These are phyloP conservation scores for Catocala nupta DNA, from an alignment of 2,888 invertebrate species.

Conservation along the genomic window DNA sequence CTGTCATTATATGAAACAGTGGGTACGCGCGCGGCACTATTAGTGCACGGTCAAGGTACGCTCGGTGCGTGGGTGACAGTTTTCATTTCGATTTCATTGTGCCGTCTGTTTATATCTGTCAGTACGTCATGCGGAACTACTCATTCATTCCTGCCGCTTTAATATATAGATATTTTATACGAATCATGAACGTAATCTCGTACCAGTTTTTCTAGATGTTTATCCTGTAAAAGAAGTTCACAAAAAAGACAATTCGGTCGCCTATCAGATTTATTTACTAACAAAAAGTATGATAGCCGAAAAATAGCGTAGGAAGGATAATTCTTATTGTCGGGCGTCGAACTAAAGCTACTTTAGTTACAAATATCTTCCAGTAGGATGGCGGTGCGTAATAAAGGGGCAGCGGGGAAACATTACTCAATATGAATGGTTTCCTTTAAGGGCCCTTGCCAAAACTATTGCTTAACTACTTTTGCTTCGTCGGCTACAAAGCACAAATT, in stretches of 20 bases:
- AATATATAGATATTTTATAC: not conserved
- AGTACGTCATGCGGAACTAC: constrained; percentile 6
- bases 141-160: not conserved
- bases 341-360: constrained; percentile 64
- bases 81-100: constrained; percentile 42
- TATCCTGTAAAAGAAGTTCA: not conserved
- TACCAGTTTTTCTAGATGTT: not conserved
- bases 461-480: constrained; percentile 66
- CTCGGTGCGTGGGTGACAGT: constrained; percentile 57
- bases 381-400: constrained; percentile 69
- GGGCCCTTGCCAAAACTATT: constrained; percentile 72
- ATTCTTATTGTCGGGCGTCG: constrained; percentile 61
- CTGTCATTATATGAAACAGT: constrained; percentile 77
- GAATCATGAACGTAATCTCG: not conserved
- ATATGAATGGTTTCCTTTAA: constrained; percentile 78
- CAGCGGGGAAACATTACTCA: constrained; percentile 77
- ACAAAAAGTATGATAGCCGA: constrained; percentile 24
- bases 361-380: constrained; percentile 67
- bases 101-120: constrained; percentile 18
- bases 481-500: constrained; percentile 63
- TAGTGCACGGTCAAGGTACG: constrained; percentile 84
- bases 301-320: constrained; percentile 53
- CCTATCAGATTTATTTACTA: constrained; percentile 27
- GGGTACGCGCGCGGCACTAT: constrained; percentile 70
- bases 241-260: not conserved